phyloP scores from a whole-genome alignment of 2,797 vertebrate genomes.

The Hirundo rustica region DNA sequence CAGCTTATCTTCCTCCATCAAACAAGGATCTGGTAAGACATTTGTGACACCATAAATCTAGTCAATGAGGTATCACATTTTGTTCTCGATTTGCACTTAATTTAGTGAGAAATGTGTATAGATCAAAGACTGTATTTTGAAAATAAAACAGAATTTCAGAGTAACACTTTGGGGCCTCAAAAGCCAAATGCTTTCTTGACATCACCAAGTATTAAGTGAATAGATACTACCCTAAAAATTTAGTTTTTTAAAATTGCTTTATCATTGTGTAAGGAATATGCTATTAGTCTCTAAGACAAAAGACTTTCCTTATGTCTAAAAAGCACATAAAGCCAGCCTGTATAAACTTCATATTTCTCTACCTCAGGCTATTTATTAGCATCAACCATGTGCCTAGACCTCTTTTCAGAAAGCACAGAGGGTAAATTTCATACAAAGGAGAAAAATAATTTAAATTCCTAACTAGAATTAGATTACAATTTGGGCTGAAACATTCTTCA shows the following conservation, averaged over 20 bases:
- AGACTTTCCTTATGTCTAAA: neutral
- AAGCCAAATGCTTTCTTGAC: neutral
- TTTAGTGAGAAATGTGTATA: neutral
- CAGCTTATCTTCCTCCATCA: neutral
- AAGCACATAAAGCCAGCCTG: neutral
- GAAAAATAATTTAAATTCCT: neutral
- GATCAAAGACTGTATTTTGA: neutral
- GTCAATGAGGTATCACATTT: neutral
- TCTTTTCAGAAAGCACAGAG: neutral
- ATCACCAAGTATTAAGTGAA: neutral
- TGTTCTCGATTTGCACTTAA: neutral
- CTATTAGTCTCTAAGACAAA: neutral
- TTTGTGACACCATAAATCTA: neutral
- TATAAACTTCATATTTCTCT: neutral
- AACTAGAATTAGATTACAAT: neutral
- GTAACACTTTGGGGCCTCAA: neutral
- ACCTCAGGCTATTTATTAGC: neutral
- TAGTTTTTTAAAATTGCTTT: rapidly evolving
- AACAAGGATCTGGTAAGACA: neutral
- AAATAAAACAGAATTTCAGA: neutral
- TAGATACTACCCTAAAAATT: neutral
- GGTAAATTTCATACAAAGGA: neutral
- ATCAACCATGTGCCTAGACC: rapidly evolving
- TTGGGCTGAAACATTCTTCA: neutral
- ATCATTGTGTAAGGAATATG: neutral